Conservation (phyloP, 2,113 vertebrate genomes). For the Carassius auratus region DNA sequence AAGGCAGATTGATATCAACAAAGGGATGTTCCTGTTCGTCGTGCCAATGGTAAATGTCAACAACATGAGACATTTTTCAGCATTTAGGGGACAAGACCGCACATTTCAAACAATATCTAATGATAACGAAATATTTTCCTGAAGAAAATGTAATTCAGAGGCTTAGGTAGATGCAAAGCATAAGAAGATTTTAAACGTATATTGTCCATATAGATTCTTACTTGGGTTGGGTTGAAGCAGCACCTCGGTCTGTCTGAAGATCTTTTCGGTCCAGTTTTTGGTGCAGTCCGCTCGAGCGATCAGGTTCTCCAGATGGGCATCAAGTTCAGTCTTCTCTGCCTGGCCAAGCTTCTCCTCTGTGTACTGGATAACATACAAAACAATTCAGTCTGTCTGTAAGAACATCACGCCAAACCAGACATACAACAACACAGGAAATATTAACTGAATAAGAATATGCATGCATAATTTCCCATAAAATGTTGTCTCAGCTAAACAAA, state of each 20-base stretch:
- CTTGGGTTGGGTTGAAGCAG: constrained; percentile 94
- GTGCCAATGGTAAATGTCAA: neutral
- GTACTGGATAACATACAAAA: constrained; percentile 75
- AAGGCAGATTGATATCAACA: neutral
- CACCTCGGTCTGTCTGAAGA: constrained; percentile 94
- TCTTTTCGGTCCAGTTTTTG: constrained; percentile 93
- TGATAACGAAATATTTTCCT: neutral
- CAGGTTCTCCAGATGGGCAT: constrained; percentile 89
- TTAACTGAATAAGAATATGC: neutral
- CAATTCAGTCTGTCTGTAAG: neutral
- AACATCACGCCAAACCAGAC: neutral
- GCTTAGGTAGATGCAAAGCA: neutral
- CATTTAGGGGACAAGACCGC: neutral
- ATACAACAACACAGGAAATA: neutral
- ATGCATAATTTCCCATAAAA: neutral
- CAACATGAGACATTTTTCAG: constrained; percentile 19
- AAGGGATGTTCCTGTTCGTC: neutral
- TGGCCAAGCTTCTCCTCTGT: constrained; percentile 95
- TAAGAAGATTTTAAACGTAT: neutral
- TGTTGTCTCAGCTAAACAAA: neutral
- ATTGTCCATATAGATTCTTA: constrained; percentile 67
- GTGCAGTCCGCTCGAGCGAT: constrained; percentile 89
- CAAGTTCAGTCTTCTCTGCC: constrained; percentile 91
- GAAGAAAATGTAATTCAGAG: neutral
- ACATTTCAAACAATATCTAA: neutral